Conservation (phyloP, 2,888 invertebrate genomes). For the Trachelus tabidus region DNA sequence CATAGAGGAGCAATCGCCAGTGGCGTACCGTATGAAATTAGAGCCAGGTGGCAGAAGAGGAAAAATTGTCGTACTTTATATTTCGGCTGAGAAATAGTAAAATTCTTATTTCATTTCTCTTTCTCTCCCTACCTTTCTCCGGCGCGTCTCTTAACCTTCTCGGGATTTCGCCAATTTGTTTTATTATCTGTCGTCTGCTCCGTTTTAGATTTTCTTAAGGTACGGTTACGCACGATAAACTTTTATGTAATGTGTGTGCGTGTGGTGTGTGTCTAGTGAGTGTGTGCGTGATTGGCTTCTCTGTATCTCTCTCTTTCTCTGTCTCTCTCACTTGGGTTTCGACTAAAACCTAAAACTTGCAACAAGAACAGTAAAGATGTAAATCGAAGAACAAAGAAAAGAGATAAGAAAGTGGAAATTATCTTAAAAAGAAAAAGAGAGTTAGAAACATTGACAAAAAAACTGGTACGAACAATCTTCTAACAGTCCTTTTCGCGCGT, state of each 20-base stretch:
- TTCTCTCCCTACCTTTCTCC: neutral
- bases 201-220: neutral
- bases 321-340: neutral
- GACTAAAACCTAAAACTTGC: neutral
- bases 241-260: neutral
- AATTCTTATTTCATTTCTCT: neutral
- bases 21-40: neutral
- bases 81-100: neutral
- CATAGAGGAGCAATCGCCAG: constrained; percentile 3
- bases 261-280: neutral
- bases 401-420: neutral
- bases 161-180: too few species aligned
- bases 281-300: neutral
- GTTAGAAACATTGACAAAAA: neutral
- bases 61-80: neutral
- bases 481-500: neutral
- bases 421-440: constrained; percentile 2
- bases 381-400: constrained; percentile 4
- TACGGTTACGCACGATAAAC: neutral
- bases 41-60: neutral
- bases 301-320: neutral
- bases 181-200: neutral
- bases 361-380: neutral
- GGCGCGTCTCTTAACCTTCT: neutral
- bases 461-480: neutral